A percentile compares a stretch with the other conserved stretches of the same genome.
These are phyloP conservation scores for Cistogaster globosa DNA, from an alignment of 2,888 invertebrate genomes.

Conservation along the genomic window DNA sequence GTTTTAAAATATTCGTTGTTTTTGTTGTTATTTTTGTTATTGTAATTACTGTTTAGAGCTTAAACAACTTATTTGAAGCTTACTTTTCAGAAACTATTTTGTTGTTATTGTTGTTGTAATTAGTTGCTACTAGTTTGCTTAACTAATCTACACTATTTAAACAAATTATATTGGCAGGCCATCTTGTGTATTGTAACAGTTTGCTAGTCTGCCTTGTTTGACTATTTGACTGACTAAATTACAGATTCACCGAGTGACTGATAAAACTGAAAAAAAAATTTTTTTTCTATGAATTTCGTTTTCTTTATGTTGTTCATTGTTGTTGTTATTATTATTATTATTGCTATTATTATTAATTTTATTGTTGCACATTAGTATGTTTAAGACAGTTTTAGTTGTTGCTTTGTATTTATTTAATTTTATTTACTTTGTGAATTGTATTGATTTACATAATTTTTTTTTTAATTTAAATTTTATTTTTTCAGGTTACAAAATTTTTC, in stretches of 20 bases:
- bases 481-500: no score
- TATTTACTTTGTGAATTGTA: no score
- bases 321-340: conserved; percentile 14
- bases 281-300: conserved; percentile 24
- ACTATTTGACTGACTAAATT: conserved; percentile 40
- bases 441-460: no score
- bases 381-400: neutral
- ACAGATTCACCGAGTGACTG: conserved; percentile 68
- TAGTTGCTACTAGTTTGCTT: conserved; percentile 40
- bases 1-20: neutral
- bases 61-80: conserved; percentile 49
- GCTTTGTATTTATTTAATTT: neutral
- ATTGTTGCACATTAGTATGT: conserved; percentile 1
- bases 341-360: conserved; percentile 19
- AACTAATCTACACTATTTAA: conserved; percentile 38
- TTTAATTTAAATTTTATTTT: no score
- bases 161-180: conserved; percentile 29
- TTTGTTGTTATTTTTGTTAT: conserved; percentile 30
- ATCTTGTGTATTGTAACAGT: conserved; percentile 15
- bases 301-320: neutral
- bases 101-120: conserved; percentile 2
- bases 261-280: conserved; percentile 61
- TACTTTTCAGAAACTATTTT: neutral
- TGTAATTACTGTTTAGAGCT: conserved; percentile 51
- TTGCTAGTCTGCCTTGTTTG: neutral